Base-by-base conservation (phyloP, 2,888 invertebrate species). In the Protophormia terraenovae region DNA sequence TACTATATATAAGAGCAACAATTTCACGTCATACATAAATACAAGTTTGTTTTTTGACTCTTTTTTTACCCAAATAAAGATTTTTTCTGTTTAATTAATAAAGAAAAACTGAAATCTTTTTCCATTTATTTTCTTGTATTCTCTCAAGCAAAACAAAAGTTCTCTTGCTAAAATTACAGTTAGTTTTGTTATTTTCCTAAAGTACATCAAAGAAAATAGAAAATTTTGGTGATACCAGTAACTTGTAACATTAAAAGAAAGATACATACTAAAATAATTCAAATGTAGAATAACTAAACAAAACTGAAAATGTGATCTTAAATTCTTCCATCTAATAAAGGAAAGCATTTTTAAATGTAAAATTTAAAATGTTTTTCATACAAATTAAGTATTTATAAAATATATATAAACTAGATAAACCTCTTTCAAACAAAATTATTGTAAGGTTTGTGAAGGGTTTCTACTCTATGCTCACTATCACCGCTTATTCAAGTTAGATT, bases 11-110 rank as follows among this genome's bases (percentile, higher is more conserved):
- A n/a, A n/a, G n/a, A n/a, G n/a, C 19, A 38, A 38, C 10, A 67
- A 10, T 19, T 47, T 47, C 1, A 16, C 22, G n/a, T 14, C 14
- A 29, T n/a, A n/a, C n/a, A n/a, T n/a, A 8, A 29, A 67, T 22
- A 7, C 1, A 71, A 71, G 16, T 41, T 41, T 55, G 38, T 55
- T n/a, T n/a, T n/a, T n/a, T n/a, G n/a, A n/a, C 38, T 16, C 24
- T 71, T 14, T 55, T 71, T 35, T 53, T 41, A 41, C 12, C 3
- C 72, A 72, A 72, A 72, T 29, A 45, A 41, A 58, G 41, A 72
- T 58, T 58, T 38, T 29, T 29, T 50, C 12, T 45, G 29, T 58
- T 72, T 72, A 72, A 72, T 58, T 72, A 60, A 58, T n/a, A n/a
- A n/a, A n/a, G 19, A 47, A 72, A 45, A 32, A n/a, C 1, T 71